Evolutionary conservation across 2,113 vertebrate genomes (phyloP).

Genomic region (Catharus bicknelli): DNA sequence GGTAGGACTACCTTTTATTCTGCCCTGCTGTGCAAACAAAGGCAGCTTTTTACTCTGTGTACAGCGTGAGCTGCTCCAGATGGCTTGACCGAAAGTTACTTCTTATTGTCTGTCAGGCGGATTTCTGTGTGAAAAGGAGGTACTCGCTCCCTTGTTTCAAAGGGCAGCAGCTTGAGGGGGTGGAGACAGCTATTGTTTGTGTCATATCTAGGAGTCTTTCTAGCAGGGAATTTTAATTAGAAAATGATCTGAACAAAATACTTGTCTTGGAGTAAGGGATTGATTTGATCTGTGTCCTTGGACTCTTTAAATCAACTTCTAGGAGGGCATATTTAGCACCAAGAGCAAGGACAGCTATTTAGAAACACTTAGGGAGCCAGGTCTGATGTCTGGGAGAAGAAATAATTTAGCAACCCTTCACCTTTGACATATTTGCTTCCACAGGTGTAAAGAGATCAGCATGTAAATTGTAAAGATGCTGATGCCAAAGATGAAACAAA

Average conservation of each 20-base stretch:
- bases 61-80: slow-evolving; percentile 1
- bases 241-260: not conserved
- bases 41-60: slow-evolving; percentile 21
- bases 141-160: slow-evolving; percentile 22
- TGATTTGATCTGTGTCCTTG: not conserved
- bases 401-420: not conserved
- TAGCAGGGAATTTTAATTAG: slow-evolving; percentile 49
- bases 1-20: slow-evolving; percentile 33
- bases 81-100: slow-evolving; percentile 53
- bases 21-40: slow-evolving; percentile 40
- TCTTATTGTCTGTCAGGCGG: slow-evolving; percentile 16
- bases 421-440: not conserved
- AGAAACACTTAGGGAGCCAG: not conserved
- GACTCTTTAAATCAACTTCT: not conserved
- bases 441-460: not conserved
- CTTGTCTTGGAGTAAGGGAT: not conserved
- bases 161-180: slow-evolving; percentile 25
- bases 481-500: not conserved
- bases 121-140: slow-evolving; percentile 44
- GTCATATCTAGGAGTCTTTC: slow-evolving; percentile 22
- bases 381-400: not conserved
- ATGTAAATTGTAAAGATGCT: not conserved
- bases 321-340: not conserved
- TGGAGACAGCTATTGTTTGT: slow-evolving; percentile 41
- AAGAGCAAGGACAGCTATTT: not conserved